phyloP scores from a whole-genome alignment of 2,797 vertebrate genomes.

The Pipistrellus kuhlii region DNA sequence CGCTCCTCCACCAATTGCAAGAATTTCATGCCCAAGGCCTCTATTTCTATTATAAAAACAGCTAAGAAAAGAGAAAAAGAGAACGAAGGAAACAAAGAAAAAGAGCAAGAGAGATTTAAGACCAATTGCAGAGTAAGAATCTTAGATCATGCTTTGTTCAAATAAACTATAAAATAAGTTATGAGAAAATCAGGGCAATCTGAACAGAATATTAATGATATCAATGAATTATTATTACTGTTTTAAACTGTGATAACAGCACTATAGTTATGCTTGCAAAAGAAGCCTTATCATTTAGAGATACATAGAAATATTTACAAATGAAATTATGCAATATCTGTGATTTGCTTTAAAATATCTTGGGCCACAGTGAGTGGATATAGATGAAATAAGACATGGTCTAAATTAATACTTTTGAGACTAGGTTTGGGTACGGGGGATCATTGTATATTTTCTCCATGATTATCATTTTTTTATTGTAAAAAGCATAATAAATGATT shows the following conservation, averaged over 20 bases:
- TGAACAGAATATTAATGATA: not conserved
- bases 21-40: too few species aligned
- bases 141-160: not conserved
- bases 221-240: not conserved
- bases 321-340: not conserved
- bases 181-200: not conserved
- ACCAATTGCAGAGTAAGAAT: not conserved
- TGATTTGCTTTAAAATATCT: conserved; percentile 31
- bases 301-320: not conserved
- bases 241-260: not conserved
- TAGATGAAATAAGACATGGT: not conserved
- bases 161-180: not conserved
- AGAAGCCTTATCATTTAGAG: not conserved
- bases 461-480: not conserved
- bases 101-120: not conserved
- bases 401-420: not conserved
- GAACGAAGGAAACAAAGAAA: not conserved
- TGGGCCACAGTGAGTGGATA: not conserved
- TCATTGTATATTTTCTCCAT: not conserved
- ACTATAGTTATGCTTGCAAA: not conserved
- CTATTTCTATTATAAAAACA: not conserved
- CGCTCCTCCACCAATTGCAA: too few species aligned
- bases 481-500: not conserved
- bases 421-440: not conserved
- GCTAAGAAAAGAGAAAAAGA: not conserved